These are phyloP conservation scores for Mechanitis mazaeus DNA, from an alignment of 2,888 invertebrate species.

Conservation along the genomic window DNA sequence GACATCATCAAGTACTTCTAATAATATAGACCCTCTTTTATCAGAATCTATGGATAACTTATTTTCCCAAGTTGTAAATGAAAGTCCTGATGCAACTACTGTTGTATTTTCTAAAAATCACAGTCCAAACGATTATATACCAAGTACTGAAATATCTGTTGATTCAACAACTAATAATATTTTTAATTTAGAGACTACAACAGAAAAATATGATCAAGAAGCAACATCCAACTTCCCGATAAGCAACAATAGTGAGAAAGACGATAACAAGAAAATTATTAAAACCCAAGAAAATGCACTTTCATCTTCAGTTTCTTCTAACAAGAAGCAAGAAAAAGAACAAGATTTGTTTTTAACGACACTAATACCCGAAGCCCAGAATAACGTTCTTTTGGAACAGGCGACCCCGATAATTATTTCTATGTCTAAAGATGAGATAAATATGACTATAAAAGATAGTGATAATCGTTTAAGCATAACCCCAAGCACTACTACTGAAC, in stretches of 20 bases:
- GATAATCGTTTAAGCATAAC: too few species aligned
- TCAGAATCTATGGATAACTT: conserved; percentile 70
- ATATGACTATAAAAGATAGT: too few species aligned
- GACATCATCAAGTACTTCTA: conserved; percentile 21
- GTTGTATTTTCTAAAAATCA: conserved; percentile 20
- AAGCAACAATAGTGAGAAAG: conserved; percentile 8
- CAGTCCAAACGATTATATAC: conserved; percentile 20
- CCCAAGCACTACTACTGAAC: too few species aligned
- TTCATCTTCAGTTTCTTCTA: too few species aligned
- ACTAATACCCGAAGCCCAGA: too few species aligned
- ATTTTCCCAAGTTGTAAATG: conserved; percentile 66
- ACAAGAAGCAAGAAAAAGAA: too few species aligned
- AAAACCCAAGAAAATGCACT: conserved; percentile 17
- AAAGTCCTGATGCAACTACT: conserved; percentile 32
- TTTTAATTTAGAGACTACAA: conserved; percentile 18
- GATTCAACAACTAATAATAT: conserved; percentile 34
- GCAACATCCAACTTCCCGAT: conserved; percentile 11
- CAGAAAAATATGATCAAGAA: conserved; percentile 22
- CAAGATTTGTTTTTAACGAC: too few species aligned
- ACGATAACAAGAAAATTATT: conserved; percentile 14
- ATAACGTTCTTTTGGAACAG: neutral
- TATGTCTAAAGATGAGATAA: too few species aligned
- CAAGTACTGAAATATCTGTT: conserved; percentile 36
- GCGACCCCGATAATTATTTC: too few species aligned
- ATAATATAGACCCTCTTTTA: conserved; percentile 58